Percentiles rank a stretch among this genome's conserved stretches.
Evolutionary conservation across 2,797 vertebrate species (phyloP).

Genomic region (Brachyalestes nurse): DNA sequence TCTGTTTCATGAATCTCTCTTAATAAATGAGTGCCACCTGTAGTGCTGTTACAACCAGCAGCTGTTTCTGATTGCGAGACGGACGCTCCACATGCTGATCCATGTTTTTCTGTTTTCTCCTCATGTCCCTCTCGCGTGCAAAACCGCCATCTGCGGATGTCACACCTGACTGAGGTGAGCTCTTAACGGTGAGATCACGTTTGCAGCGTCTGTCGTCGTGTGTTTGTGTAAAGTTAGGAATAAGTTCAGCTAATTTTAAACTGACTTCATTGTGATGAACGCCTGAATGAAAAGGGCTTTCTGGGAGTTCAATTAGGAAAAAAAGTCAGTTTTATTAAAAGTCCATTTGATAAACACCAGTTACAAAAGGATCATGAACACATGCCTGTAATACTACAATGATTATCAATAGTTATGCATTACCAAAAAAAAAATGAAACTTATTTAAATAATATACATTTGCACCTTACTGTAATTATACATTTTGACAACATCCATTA

Average conservation of each 20-base stretch:
- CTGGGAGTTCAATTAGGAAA: constrained; percentile 28
- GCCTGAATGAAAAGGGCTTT: background rate
- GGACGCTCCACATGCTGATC: background rate
- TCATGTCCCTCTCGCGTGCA: background rate
- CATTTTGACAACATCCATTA: constrained; percentile 67
- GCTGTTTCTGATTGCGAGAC: background rate
- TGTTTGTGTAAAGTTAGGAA: background rate
- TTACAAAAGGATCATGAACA: constrained; percentile 78
- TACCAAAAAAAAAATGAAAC: constrained; percentile 70
- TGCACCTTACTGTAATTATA: constrained; percentile 80
- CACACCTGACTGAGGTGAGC: constrained; percentile 24
- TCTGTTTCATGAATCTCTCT: background rate
- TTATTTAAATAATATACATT: constrained; percentile 84
- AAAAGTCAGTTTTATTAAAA: constrained; percentile 54
- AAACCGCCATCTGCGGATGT: background rate
- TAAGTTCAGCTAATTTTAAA: background rate
- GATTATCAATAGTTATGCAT: constrained; percentile 65
- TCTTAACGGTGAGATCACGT: background rate
- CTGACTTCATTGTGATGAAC: background rate
- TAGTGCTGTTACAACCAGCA: background rate
- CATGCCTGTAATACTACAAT: constrained; percentile 83
- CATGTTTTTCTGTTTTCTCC: background rate
- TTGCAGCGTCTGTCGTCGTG: constrained; percentile 2
- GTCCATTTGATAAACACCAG: constrained; percentile 43
- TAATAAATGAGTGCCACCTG: background rate